These are phyloP conservation scores for Malurus alboscapulatus DNA, from an alignment of 2,113 vertebrate genomes.

Conservation along the genomic window DNA sequence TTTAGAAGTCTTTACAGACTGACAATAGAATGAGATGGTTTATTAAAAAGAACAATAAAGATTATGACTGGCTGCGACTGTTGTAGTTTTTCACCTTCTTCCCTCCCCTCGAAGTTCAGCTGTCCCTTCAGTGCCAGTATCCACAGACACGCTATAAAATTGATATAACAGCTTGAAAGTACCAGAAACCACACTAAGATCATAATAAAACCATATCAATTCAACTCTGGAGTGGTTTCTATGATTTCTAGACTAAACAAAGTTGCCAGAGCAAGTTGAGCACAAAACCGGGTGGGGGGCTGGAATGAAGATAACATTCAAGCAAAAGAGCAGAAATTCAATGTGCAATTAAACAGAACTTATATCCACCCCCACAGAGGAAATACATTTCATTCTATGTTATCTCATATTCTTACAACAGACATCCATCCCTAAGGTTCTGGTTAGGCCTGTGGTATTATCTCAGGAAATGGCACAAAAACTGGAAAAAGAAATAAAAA, in stretches of 20 bases:
- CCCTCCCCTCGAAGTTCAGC: neutral
- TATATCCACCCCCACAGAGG: neutral
- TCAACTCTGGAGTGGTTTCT: neutral
- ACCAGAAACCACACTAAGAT: neutral
- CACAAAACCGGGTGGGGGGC: neutral
- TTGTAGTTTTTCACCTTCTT: neutral
- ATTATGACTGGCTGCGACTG: neutral
- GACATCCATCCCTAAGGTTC: neutral
- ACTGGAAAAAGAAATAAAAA: neutral
- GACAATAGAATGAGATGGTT: neutral
- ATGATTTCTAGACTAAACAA: constrained; percentile 57
- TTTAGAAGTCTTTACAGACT: neutral
- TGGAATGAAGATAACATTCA: neutral
- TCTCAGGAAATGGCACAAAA: neutral
- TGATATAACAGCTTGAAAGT: neutral
- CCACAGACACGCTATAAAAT: neutral
- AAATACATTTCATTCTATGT: neutral
- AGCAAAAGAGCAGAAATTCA: neutral
- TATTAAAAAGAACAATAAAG: neutral
- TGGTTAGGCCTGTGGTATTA: neutral
- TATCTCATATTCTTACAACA: neutral
- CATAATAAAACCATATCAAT: neutral
- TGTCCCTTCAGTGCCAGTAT: neutral
- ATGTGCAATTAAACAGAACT: neutral
- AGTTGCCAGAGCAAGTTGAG: neutral